Conservation (phyloP, 2,797 vertebrate species). For the Rhynchonycteris naso region DNA sequence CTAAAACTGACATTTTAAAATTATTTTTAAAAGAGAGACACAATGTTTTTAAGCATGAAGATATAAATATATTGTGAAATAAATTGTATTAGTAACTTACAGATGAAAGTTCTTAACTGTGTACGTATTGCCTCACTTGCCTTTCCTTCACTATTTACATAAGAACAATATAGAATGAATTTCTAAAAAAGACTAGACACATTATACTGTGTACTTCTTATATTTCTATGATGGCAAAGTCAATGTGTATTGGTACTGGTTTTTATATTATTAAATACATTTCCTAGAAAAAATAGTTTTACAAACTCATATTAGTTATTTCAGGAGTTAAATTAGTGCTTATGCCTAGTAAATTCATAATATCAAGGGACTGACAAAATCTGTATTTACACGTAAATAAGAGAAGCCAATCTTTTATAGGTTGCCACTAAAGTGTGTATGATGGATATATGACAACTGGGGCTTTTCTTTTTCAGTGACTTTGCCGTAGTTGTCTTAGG, state of each 20-base stretch:
- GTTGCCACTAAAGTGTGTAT: neutral
- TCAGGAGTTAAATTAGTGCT: neutral
- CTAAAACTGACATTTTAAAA: slow-evolving; percentile 79
- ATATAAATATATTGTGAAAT: slow-evolving; percentile 82
- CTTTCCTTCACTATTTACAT: slow-evolving; percentile 70
- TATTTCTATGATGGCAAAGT: slow-evolving; percentile 11
- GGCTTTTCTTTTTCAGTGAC: neutral
- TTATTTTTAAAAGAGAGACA: slow-evolving; percentile 84
- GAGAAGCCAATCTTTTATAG: neutral
- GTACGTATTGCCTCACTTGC: slow-evolving; percentile 70
- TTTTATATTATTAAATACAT: slow-evolving; percentile 49
- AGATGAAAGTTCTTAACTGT: slow-evolving; percentile 60
- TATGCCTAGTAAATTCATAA: neutral
- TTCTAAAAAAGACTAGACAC: neutral
- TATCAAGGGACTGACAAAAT: neutral
- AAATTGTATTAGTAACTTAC: slow-evolving; percentile 75
- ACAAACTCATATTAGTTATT: neutral
- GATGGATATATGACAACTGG: neutral
- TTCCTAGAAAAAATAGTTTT: neutral
- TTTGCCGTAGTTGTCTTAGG: slow-evolving; percentile 24
- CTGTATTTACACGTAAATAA: neutral
- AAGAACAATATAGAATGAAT: slow-evolving; percentile 37
- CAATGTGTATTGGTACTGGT: neutral
- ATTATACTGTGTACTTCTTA: neutral
- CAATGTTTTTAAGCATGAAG: slow-evolving; percentile 79